phyloP scores from a whole-genome alignment of 2,797 vertebrate species.

The Notolepis coatsorum region DNA sequence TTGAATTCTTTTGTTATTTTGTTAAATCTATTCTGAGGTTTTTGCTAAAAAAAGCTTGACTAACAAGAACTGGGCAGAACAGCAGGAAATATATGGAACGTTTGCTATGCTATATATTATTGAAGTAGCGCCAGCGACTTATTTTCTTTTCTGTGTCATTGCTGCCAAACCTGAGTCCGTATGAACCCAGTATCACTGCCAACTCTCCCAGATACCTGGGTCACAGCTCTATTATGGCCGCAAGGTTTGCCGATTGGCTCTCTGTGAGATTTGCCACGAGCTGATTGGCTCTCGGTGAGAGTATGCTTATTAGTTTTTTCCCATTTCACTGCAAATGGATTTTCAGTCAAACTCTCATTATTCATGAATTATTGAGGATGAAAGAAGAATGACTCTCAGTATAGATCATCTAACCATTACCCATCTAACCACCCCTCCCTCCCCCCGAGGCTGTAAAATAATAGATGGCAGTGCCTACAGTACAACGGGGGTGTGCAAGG shows the following conservation, averaged over 20 bases:
- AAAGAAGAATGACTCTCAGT: conserved; percentile 57
- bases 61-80: too few species aligned
- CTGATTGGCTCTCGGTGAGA: conserved; percentile 37
- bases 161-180: too few species aligned
- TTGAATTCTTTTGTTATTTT: too few species aligned
- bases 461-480: conserved; percentile 22
- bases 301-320: conserved; percentile 59
- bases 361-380: conserved; percentile 69
- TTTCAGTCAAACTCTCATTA: conserved; percentile 42
- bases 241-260: too few species aligned
- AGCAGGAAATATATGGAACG: too few species aligned
- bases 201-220: conserved; percentile 33
- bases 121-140: too few species aligned
- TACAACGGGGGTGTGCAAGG: conserved; percentile 26
- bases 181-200: not conserved
- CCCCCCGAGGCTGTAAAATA: conserved; percentile 33
- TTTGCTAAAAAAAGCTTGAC: too few species aligned
- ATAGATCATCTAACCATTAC: conserved; percentile 39
- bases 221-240: conserved; percentile 38
- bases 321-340: conserved; percentile 57
- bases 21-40: too few species aligned
- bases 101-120: too few species aligned
- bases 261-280: conserved; percentile 61
- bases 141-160: too few species aligned
- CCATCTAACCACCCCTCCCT: conserved; percentile 26